phyloP scores from a whole-genome alignment of 1,140 invertebrate genomes.

The Bombus affinis region DNA sequence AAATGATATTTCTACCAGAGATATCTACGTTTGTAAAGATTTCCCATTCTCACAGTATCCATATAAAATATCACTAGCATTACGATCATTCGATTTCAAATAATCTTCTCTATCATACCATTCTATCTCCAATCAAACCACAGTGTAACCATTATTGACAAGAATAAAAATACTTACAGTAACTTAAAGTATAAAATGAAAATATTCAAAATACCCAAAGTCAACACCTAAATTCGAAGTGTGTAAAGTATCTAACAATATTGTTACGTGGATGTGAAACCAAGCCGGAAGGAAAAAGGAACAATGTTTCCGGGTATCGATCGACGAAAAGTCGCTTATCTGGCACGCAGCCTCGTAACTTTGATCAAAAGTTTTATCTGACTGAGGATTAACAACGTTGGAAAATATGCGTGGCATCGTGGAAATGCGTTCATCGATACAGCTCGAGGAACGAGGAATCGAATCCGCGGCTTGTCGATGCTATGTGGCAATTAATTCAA shows the following conservation, averaged over 20 bases:
- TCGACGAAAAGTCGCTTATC: slow-evolving; percentile 19
- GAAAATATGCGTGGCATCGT: slow-evolving; percentile 8
- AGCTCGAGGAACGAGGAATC: not conserved
- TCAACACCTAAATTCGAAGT: not conserved
- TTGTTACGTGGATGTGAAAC: not conserved
- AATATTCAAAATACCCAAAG: not conserved
- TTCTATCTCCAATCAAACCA: not conserved
- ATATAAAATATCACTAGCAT: not conserved
- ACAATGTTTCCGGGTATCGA: not conserved
- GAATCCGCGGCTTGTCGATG: slow-evolving; percentile 7
- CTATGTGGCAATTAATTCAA: slow-evolving; percentile 64
- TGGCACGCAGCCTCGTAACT: slow-evolving; percentile 11
- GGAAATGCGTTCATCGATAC: not conserved
- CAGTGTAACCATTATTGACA: too few relatives aligned
- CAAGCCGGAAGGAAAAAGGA: not conserved
- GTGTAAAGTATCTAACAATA: too few relatives aligned
- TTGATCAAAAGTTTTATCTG: slow-evolving; percentile 39
- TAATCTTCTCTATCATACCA: too few relatives aligned
- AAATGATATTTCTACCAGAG: too few relatives aligned
- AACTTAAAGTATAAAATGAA: not conserved
- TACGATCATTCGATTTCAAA: not conserved
- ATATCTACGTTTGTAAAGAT: too few relatives aligned
- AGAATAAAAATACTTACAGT: not conserved
- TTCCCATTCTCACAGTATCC: too few relatives aligned
- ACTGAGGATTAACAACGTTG: slow-evolving; percentile 10